Conservation (phyloP, 2,797 vertebrate species). For the Gymnocypris eckloni region DNA sequence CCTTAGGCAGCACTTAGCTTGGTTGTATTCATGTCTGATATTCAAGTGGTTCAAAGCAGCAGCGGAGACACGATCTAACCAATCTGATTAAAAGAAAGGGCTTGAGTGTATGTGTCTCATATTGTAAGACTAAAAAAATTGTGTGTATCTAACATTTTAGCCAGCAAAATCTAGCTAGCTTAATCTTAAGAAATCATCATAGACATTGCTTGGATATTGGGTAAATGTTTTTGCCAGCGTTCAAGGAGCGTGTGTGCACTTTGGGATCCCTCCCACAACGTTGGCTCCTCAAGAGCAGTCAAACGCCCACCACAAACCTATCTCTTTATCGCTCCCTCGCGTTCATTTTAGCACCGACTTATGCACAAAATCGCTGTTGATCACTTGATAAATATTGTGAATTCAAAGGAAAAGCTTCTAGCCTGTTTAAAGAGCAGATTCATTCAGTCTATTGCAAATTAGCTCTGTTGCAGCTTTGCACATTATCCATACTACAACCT, state of each 20-base stretch:
- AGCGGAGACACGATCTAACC: background rate
- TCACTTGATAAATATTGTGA: slow-evolving; percentile 14
- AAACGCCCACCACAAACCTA: slow-evolving; percentile 42
- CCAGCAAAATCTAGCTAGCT: background rate
- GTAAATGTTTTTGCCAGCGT: slow-evolving; percentile 42
- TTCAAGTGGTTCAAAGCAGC: slow-evolving; percentile 9
- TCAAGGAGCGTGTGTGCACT: slow-evolving; percentile 39
- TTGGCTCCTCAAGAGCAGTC: slow-evolving; percentile 45
- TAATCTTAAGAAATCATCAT: slow-evolving; percentile 46
- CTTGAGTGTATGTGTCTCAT: background rate
- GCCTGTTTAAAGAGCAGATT: slow-evolving; percentile 19
- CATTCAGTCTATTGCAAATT: slow-evolving; percentile 25
- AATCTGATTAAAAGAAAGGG: background rate
- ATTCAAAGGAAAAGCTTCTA: slow-evolving; percentile 20
- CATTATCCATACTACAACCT: slow-evolving; percentile 26
- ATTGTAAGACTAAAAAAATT: background rate
- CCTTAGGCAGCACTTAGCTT: slow-evolving; percentile 25
- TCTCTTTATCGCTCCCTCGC: slow-evolving; percentile 30
- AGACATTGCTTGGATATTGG: slow-evolving; percentile 30
- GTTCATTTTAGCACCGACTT: slow-evolving; percentile 32
- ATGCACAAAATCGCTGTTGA: background rate
- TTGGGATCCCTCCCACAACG: slow-evolving; percentile 50
- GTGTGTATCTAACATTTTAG: slow-evolving; percentile 3
- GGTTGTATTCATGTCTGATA: slow-evolving; percentile 16
- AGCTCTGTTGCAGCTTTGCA: slow-evolving; percentile 21